Evolutionary conservation across 2,113 vertebrate genomes (phyloP).

Genomic region (Corydoras maculifer): DNA sequence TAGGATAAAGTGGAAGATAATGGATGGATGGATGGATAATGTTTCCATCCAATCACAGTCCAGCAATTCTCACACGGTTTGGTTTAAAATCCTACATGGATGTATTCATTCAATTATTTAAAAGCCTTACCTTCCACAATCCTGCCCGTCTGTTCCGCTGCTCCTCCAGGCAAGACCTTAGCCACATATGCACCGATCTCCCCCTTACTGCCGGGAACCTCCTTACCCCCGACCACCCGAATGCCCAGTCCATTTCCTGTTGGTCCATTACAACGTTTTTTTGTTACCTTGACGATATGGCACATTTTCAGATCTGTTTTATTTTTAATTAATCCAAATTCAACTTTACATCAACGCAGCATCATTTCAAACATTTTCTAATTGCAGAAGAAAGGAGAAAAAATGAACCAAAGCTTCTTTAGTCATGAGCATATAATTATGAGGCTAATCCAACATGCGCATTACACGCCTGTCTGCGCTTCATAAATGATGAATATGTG

Average conservation of each 20-base stretch:
- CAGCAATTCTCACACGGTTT: too few species aligned
- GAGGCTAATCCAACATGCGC: conserved; percentile 44
- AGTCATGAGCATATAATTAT: conserved; percentile 51
- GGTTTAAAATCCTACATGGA: too few species aligned
- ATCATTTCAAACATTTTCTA: too few species aligned
- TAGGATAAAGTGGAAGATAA: too few species aligned
- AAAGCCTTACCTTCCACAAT: conserved; percentile 83
- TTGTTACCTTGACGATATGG: too few species aligned
- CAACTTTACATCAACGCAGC: too few species aligned
- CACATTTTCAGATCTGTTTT: too few species aligned
- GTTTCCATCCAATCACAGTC: too few species aligned
- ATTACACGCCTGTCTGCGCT: conserved; percentile 54
- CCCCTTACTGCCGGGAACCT: conserved; percentile 82
- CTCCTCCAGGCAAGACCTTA: conserved; percentile 90
- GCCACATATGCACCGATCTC: conserved; percentile 95
- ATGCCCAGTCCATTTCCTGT: conserved; percentile 94
- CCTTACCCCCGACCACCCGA: conserved; percentile 90
- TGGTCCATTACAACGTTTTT: conserved; percentile 16
- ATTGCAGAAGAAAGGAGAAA: too few species aligned
- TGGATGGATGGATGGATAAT: too few species aligned
- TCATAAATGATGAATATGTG: conserved; percentile 52
- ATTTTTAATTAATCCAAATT: too few species aligned
- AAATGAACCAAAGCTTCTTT: not conserved
- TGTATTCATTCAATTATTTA: not conserved
- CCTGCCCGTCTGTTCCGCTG: conserved; percentile 88